These are phyloP conservation scores for Sinosuthora webbiana DNA, from an alignment of 2,113 vertebrate genomes.

Conservation along the genomic window DNA sequence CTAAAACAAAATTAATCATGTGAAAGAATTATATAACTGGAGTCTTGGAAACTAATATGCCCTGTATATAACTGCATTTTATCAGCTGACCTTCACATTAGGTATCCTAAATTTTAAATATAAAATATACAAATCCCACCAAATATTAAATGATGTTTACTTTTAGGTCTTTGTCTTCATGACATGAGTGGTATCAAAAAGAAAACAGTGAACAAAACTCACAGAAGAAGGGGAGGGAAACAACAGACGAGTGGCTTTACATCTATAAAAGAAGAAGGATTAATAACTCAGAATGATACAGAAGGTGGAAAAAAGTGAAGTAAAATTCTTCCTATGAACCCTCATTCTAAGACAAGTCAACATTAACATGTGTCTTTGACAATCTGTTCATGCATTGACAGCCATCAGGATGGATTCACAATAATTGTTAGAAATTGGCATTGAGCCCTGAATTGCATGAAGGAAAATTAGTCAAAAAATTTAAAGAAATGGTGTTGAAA, in stretches of 20 bases:
- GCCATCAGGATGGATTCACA: background rate
- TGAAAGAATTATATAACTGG: background rate
- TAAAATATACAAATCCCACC: background rate
- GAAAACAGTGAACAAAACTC: background rate
- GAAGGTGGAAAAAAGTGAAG: background rate
- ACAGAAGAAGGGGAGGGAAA: background rate
- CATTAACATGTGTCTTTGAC: background rate
- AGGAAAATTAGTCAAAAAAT: slow-evolving; percentile 4
- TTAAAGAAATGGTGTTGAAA: slow-evolving; percentile 21
- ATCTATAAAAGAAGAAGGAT: background rate
- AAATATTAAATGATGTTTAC: background rate
- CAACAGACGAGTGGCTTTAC: background rate
- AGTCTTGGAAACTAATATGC: background rate
- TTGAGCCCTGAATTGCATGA: background rate
- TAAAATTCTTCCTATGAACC: background rate
- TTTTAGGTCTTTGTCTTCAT: background rate
- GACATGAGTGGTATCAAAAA: background rate
- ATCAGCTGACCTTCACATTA: background rate
- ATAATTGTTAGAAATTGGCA: background rate
- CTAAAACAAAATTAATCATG: background rate
- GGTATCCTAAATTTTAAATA: background rate
- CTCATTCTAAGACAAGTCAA: background rate
- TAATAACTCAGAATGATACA: background rate
- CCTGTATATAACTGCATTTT: background rate
- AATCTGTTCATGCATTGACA: background rate